Conservation (phyloP, 2,113 vertebrate genomes). For the Platysteira castanea region DNA sequence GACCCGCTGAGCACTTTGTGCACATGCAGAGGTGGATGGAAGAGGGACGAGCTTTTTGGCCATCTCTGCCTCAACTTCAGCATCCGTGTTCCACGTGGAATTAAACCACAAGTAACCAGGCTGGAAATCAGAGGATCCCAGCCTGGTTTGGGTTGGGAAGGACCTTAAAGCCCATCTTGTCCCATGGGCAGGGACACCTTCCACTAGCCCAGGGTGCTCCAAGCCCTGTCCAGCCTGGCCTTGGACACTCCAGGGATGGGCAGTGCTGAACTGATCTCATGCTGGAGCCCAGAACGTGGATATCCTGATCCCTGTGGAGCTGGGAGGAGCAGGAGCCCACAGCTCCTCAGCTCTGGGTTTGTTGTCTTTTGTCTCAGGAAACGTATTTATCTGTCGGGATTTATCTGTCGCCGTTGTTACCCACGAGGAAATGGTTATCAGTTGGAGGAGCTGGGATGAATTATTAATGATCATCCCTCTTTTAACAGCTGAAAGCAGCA, state of each 20-base stretch:
- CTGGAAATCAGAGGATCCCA: not conserved
- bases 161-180: not conserved
- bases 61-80: not conserved
- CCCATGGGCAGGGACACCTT: not conserved
- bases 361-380: not conserved
- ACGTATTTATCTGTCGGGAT: not conserved
- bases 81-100: fast-evolving
- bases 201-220: not conserved
- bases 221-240: not conserved
- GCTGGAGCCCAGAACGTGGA: not conserved
- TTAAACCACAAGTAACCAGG: not conserved
- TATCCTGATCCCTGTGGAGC: not conserved
- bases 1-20: not conserved
- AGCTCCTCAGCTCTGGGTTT: not conserved
- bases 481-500: not conserved
- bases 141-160: not conserved
- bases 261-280: not conserved
- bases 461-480: not conserved
- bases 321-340: not conserved
- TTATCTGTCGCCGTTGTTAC: not conserved
- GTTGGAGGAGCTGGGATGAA: not conserved
- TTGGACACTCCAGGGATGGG: not conserved
- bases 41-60: not conserved
- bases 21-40: fast-evolving
- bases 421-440: slow-evolving; percentile 8